Conservation (phyloP, 2,888 invertebrate species). For the Exocentrus adspersus region DNA sequence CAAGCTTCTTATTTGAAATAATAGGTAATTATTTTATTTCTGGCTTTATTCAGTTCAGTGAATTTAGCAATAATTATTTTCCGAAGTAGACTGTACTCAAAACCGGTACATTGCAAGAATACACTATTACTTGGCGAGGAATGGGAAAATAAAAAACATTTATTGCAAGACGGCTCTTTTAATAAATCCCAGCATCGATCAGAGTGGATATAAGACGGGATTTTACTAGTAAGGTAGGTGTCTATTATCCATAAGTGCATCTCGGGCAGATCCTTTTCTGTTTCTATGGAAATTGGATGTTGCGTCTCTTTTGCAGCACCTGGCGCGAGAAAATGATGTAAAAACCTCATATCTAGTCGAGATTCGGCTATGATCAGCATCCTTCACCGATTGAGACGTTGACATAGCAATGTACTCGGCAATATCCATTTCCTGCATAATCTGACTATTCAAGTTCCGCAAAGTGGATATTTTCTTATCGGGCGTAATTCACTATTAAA, state of each 20-base stretch:
- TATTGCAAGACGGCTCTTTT: constrained; percentile 57
- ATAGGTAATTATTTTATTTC: too few relatives aligned
- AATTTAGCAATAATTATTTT: too few relatives aligned
- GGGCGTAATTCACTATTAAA: constrained; percentile 52
- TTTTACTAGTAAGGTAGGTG: constrained; percentile 54
- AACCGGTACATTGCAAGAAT: constrained; percentile 29
- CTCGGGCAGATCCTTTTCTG: constrained; percentile 36
- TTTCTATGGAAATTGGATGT: constrained; percentile 24
- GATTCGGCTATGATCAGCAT: constrained; percentile 58
- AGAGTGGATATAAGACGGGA: constrained; percentile 55
- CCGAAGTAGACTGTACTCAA: background rate
- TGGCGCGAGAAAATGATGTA: constrained; percentile 49
- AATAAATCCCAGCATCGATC: constrained; percentile 60
- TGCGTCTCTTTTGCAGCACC: constrained; percentile 46
- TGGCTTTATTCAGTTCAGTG: too few relatives aligned
- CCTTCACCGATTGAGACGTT: constrained; percentile 57
- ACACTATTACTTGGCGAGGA: constrained; percentile 30
- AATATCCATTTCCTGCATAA: constrained; percentile 61
- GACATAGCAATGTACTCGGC: constrained; percentile 61
- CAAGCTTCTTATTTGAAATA: too few relatives aligned
- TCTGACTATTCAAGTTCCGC: constrained; percentile 54
- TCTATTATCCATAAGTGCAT: constrained; percentile 58
- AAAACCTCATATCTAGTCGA: constrained; percentile 52
- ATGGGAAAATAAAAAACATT: constrained; percentile 51
- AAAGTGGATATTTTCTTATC: constrained; percentile 49